Percentiles rank a stretch among this genome's conserved stretches.
Evolutionary conservation across 1,140 invertebrate species (phyloP).

Genomic region (Periplaneta americana): DNA sequence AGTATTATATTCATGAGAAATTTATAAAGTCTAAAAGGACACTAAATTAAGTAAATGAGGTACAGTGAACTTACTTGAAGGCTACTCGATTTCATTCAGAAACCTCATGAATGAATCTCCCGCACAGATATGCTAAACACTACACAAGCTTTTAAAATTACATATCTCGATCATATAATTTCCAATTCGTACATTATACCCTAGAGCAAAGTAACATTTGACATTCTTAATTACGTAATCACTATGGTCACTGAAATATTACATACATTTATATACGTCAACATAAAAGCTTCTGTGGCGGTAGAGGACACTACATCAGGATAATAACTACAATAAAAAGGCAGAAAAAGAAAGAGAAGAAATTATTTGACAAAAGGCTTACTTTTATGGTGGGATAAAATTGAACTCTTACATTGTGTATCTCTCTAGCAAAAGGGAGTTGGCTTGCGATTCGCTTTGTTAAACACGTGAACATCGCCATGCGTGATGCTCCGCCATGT

Average conservation of each 20-base stretch:
- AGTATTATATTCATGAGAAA: not conserved
- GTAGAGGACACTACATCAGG: not conserved
- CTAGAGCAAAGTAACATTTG: not conserved
- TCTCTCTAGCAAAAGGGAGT: not conserved
- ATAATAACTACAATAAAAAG: not conserved
- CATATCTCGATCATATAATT: not conserved
- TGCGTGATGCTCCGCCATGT: not conserved
- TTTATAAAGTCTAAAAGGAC: not conserved
- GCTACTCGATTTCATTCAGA: not conserved
- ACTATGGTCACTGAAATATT: not conserved
- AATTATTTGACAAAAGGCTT: not conserved
- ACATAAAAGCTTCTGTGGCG: not conserved
- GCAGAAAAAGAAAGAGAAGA: not conserved
- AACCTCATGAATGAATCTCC: not conserved
- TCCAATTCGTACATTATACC: not conserved
- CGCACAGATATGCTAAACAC: not conserved
- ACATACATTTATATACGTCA: not conserved
- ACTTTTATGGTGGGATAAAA: constrained; percentile 10
- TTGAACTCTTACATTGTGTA: not conserved
- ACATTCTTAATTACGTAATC: not conserved
- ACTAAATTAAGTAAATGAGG: not conserved
- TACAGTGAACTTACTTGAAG: not conserved
- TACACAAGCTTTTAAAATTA: not conserved
- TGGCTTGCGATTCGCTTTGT: constrained; percentile 1
- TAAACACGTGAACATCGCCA: not conserved